Percentiles rank a stretch among this genome's conserved stretches.
Evolutionary conservation across 2,113 vertebrate genomes (phyloP).

Genomic region (Arenaria interpres): DNA sequence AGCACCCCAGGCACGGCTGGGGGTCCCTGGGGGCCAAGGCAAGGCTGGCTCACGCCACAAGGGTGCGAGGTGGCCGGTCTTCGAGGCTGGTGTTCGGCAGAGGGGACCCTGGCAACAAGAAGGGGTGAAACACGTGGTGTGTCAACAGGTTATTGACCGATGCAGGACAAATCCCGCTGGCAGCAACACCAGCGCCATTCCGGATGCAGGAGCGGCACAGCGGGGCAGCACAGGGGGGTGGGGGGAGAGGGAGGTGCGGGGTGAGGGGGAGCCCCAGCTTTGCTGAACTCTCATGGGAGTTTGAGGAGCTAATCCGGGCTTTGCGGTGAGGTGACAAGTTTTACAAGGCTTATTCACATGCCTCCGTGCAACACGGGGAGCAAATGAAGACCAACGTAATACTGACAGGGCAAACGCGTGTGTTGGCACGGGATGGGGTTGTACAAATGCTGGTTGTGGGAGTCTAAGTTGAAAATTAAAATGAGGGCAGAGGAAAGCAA

Average conservation of each 20-base stretch:
- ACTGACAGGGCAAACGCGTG: neutral
- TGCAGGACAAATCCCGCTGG: rapidly evolving
- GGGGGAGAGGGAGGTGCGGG: neutral
- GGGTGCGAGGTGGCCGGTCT: neutral
- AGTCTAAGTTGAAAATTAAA: neutral
- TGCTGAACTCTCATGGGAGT: neutral
- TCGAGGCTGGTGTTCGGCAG: rapidly evolving
- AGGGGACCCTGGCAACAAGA: neutral
- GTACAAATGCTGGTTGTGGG: neutral
- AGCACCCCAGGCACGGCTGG: neutral
- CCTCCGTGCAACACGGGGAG: rapidly evolving
- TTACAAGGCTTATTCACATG: neutral
- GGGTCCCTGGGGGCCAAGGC: neutral
- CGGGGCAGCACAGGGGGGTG: neutral
- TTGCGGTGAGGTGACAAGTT: neutral
- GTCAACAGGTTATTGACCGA: neutral
- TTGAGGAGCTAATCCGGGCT: neutral
- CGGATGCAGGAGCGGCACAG: neutral
- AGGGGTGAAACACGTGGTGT: neutral
- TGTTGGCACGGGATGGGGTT: rapidly evolving
- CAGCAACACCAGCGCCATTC: rapidly evolving
- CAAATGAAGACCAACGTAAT: neutral
- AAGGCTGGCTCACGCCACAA: rapidly evolving
- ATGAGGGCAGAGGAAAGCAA: neutral
- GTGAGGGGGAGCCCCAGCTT: neutral